These are phyloP conservation scores for Epinotia nisella DNA, from an alignment of 2,888 invertebrate genomes.

Conservation along the genomic window DNA sequence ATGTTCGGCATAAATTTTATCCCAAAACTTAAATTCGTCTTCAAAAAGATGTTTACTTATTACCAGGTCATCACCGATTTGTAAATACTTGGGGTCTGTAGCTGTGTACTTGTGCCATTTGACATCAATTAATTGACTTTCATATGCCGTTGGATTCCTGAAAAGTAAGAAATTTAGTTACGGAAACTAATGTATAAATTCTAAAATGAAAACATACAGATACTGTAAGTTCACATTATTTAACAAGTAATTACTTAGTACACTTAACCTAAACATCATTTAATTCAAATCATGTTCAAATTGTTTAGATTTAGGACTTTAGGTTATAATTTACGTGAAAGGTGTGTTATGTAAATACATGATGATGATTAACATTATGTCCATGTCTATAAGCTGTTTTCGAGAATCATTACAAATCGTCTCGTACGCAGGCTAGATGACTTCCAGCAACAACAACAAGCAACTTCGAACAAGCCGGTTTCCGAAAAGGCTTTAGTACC, in stretches of 20 bases:
- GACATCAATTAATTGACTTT: constrained; percentile 62
- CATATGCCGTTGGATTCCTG: constrained; percentile 75
- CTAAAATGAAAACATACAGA: neutral
- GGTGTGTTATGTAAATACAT: too few species aligned
- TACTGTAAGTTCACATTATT: neutral
- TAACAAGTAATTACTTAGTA: too few species aligned
- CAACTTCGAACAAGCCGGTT: too few species aligned
- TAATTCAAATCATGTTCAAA: too few species aligned
- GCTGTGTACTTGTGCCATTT: constrained; percentile 70
- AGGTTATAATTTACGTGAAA: neutral
- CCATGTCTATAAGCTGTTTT: too few species aligned
- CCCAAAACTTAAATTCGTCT: constrained; percentile 68
- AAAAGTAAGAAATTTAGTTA: constrained; percentile 49
- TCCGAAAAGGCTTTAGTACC: too few species aligned
- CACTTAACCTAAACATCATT: too few species aligned
- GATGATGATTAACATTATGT: too few species aligned
- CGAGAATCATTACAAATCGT: too few species aligned
- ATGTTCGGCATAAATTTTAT: constrained; percentile 67
- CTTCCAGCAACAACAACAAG: too few species aligned
- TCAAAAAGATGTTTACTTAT: constrained; percentile 64
- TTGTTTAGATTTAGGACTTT: too few species aligned
- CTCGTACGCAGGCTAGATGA: too few species aligned
- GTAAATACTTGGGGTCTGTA: constrained; percentile 64
- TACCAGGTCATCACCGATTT: constrained; percentile 62
- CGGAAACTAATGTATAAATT: neutral